Base-by-base conservation (phyloP, 2,888 invertebrate genomes). In the Phasia obesa region DNA sequence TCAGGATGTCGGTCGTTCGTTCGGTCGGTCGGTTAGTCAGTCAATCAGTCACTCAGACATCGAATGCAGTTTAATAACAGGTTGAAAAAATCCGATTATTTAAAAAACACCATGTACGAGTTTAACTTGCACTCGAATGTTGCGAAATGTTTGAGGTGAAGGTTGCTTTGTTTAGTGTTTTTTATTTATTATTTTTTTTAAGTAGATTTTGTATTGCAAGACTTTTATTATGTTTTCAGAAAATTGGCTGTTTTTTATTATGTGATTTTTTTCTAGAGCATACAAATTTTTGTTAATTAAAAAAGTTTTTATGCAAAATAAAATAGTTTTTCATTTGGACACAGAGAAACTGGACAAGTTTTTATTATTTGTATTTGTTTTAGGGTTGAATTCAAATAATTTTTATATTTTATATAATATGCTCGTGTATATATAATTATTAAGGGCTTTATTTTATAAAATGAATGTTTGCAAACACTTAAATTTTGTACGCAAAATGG, bases 141-240 rank as follows among this genome's bases (percentile, higher is more conserved):
- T 73, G 53, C 23, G 44, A 44, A 47, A 47, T 19, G 31, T 64
- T 74, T 74, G 74, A 74, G 74, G 74, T 74, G 64, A 74, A 74
- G 64, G 64, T 74, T 47, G 44, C 9, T 11, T 35, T 11, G 35
- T 35, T 74, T 35, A 21, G 62, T 62, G 27, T 17, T 67, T 21
- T 19, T 19, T 31, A 15, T n/a, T 49, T 70, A 15, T 17, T 31
- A 5, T 21, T 49, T 35, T 35, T 57, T 23, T 38, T 27, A 7
- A 13, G 15, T 7, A 15, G 23, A 49, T 25, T 51, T 23, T 4
- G 13, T 51, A 21, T 23, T 51, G 51, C 15, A 15, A 7, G 23
- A 23, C 15, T 51, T 51, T 13, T 7, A 6, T 0, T 19, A 0
- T 19, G 6, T 3, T 17, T 17, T 47, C 17, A 51, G 38, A 35